Evolutionary conservation across 2,113 vertebrate species (phyloP).

Genomic region (Ceyx margarethae): DNA sequence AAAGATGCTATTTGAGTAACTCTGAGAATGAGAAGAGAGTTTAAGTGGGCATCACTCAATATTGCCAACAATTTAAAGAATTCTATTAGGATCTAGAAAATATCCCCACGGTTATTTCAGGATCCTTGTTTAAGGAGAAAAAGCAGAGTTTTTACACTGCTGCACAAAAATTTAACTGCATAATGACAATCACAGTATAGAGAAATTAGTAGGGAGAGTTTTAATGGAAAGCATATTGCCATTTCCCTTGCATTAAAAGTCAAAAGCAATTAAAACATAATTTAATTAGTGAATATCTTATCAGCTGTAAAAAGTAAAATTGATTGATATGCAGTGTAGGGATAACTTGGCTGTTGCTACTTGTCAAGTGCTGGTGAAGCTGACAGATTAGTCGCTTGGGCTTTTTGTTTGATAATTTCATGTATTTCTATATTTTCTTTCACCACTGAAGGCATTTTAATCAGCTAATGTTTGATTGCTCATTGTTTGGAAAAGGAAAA

Average conservation of each 20-base stretch:
- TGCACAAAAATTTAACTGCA: background rate
- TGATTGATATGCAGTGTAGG: slow-evolving; percentile 72
- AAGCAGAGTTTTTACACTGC: background rate
- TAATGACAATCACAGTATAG: background rate
- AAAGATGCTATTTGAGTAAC: slow-evolving; percentile 7
- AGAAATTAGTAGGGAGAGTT: background rate
- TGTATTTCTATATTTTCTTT: slow-evolving; percentile 51
- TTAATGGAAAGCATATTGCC: slow-evolving; percentile 53
- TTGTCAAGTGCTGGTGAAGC: slow-evolving; percentile 54
- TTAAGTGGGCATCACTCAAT: background rate
- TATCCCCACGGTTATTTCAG: background rate
- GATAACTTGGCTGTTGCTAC: slow-evolving; percentile 59
- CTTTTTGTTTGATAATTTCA: slow-evolving; percentile 37
- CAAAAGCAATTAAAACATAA: slow-evolving; percentile 75
- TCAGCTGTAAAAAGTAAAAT: slow-evolving; percentile 65
- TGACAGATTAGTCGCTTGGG: slow-evolving; percentile 33
- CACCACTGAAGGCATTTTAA: slow-evolving; percentile 36
- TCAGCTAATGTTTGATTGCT: slow-evolving; percentile 46
- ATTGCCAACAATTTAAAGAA: background rate
- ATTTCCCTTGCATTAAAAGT: slow-evolving; percentile 64
- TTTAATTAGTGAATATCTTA: slow-evolving; percentile 75
- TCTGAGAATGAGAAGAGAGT: background rate
- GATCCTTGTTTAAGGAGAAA: background rate
- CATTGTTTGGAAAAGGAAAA: slow-evolving; percentile 33
- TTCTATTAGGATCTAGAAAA: background rate